A percentile compares a stretch with the other conserved stretches of the same genome.
Conservation (phyloP, 2,113 vertebrate genomes). For the Tragulus kanchil region DNA sequence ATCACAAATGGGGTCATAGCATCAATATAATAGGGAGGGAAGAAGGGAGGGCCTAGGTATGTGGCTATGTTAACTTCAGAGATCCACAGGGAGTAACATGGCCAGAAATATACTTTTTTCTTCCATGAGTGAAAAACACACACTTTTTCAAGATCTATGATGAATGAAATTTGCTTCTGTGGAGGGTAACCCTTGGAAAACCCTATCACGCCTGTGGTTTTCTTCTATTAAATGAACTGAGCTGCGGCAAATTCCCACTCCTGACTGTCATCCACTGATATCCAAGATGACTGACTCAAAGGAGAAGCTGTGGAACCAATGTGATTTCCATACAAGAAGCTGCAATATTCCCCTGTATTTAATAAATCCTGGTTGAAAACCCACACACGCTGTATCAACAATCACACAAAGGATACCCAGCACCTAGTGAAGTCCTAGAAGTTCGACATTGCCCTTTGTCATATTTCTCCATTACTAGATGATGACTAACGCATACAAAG, state of each 20-base stretch:
- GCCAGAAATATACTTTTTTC: not conserved
- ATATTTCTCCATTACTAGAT: not conserved
- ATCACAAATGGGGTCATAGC: not conserved
- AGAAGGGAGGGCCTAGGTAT: too few relatives aligned
- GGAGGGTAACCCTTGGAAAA: not conserved
- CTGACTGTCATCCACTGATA: not conserved
- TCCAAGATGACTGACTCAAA: not conserved
- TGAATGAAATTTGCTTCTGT: not conserved
- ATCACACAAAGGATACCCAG: not conserved
- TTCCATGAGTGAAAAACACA: not conserved
- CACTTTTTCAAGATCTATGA: not conserved
- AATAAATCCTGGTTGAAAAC: not conserved
- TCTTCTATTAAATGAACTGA: not conserved
- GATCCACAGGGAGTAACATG: rapidly evolving
- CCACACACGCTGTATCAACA: not conserved
- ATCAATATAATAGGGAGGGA: too few relatives aligned
- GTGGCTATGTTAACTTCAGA: not conserved
- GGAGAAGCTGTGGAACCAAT: not conserved
- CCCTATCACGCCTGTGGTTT: not conserved
- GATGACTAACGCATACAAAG: not conserved
- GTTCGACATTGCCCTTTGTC: not conserved
- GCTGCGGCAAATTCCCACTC: not conserved
- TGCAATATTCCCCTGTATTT: not conserved
- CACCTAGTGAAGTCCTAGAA: too few relatives aligned
- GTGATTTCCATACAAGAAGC: not conserved